Conservation (phyloP, 2,888 invertebrate species). For the Drosophila greeni region DNA sequence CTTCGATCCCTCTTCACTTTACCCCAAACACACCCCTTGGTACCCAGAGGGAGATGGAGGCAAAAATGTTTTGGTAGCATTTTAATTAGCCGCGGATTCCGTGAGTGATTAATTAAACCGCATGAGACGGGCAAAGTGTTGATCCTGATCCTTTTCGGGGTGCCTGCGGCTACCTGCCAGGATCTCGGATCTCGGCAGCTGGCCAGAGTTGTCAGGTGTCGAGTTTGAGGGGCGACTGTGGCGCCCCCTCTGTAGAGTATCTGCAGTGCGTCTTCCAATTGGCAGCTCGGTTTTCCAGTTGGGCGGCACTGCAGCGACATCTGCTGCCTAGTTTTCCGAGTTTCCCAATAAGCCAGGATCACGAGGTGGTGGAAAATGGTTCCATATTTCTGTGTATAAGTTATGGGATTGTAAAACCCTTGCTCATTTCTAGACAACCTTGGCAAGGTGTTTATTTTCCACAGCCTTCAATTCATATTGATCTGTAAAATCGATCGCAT, state of each 20-base stretch:
- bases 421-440: no score
- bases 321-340: constrained; percentile 36
- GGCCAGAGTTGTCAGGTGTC: constrained; percentile 38
- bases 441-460: background rate
- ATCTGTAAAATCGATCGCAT: background rate
- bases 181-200: constrained; percentile 11
- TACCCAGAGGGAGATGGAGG: background rate
- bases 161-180: constrained; percentile 12
- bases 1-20: constrained; percentile 22
- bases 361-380: background rate
- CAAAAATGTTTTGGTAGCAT: constrained; percentile 66
- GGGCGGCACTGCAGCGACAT: constrained; percentile 50
- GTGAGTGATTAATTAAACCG: constrained; percentile 67
- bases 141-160: constrained; percentile 8
- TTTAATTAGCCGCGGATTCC: constrained; percentile 62
- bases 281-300: constrained; percentile 30
- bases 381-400: background rate
- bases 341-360: background rate
- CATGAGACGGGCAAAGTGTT: constrained; percentile 51
- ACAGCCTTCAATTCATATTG: background rate
- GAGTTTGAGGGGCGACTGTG: constrained; percentile 2
- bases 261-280: background rate
- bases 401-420: background rate
- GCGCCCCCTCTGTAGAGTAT: constrained; percentile 48
- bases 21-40: constrained; percentile 34